Base-by-base conservation (phyloP, 2,888 invertebrate species). In the Microctonus aethiopoides region DNA sequence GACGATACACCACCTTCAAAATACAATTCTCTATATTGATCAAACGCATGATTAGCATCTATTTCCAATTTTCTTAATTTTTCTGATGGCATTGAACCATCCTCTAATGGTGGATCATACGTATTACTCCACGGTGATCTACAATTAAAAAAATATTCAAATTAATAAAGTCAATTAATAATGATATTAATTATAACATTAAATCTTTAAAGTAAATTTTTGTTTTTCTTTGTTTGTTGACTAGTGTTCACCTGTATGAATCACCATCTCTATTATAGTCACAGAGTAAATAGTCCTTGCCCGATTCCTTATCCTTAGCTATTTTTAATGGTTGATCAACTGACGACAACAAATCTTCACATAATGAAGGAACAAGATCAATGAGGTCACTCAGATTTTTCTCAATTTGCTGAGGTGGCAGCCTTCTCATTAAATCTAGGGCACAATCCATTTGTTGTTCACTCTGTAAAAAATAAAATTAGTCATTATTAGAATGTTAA, bases 211-310 rank as follows among this genome's bases (percentile, higher is more conserved):
- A 32, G 29, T 34, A 61, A 16, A 10, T 54, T 0, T 39, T 36
- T 26, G 20, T 20, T 22, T 20, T 22, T 26, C 26, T 5, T 51
- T 32, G 41, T 62, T 57, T 22, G 29, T 61, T n/a, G n/a, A 16
- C 22, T 7, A 24, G 7, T 63, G 41, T 57, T 24, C 56, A 92
- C 92, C 96, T 92, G 88, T 98, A 98, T 0, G 98, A 98, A 88
- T 99, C 99, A 24, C 99, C 99, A 87, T 99, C 99, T 78, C 99
- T 92, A 88, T 99, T 99, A 86, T 99, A 99, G 89, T 99, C 99
- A 87, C 99, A 99, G 24, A 99, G 89, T 71, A 99, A 90, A 87
- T 98, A 99, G 87, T 99, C 99, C 87, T 97, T 98, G 60, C 98
- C 98, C 76, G 94, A 94, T 83, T 93, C 94, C 84, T 95, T 95